These are phyloP conservation scores for Pangasianodon gigas DNA, from an alignment of 2,113 vertebrate species.

Conservation along the genomic window DNA sequence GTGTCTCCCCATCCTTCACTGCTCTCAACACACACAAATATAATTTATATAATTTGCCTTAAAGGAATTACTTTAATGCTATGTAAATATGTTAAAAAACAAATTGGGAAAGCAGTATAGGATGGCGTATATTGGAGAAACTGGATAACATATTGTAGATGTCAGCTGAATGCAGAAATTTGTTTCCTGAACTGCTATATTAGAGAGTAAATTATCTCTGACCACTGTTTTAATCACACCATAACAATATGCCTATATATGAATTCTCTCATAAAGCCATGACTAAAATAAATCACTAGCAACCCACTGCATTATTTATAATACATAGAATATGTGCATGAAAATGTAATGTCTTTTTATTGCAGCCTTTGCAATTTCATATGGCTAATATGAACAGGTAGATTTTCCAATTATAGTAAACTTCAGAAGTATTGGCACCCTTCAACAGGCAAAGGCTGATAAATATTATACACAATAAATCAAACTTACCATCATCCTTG, in stretches of 20 bases:
- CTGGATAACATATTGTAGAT: neutral
- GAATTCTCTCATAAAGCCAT: neutral
- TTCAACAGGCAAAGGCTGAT: neutral
- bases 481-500: neutral
- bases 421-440: neutral
- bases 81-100: neutral
- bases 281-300: constrained; percentile 3
- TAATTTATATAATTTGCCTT: neutral
- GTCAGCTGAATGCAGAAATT: neutral
- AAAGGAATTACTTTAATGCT: neutral
- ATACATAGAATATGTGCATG: neutral
- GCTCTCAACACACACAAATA: neutral
- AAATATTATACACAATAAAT: neutral
- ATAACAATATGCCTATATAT: neutral
- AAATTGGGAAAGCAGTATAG: neutral
- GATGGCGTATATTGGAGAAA: neutral
- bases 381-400: neutral
- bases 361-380: neutral
- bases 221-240: constrained; percentile 1
- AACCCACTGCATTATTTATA: constrained; percentile 3
- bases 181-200: neutral
- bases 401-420: neutral
- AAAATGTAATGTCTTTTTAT: neutral
- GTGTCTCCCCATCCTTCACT: neutral
- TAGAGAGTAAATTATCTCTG: neutral